Base-by-base conservation (phyloP, 1,140 invertebrate genomes). In the Drepana arcuata region DNA sequence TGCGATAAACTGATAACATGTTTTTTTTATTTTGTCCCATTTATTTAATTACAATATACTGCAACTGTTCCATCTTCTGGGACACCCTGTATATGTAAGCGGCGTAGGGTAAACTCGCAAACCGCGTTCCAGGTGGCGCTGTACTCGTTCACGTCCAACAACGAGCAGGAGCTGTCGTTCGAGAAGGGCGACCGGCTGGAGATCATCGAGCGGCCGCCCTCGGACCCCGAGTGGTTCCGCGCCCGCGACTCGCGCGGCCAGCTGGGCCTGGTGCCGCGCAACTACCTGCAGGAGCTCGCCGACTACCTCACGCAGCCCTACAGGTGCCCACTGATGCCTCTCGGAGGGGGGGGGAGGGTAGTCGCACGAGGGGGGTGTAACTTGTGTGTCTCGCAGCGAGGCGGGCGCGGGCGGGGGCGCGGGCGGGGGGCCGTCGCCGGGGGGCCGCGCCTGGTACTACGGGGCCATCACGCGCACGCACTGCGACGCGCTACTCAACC, bases 141-240 rank as follows among this genome's bases (percentile, higher is more conserved):
- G 3, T 98, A 98, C 79, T 93, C 94, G 41, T 98, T 98, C 72
- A 91, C 93, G 24, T 95, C 95, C 1, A 95, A 95, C 72, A 98
- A 96, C 73, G 94, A 98, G 63, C 96, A 98, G 75, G 98, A 99
- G 83, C 83, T 99, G 38, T 96, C 94, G 27, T 99, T 99, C 75
- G 93, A 96, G 61, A 99, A 99, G 77, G 96, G 94, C 27, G 95
- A 98, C 82, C 88, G 95, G 26, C 84, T 99, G 38, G 96, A 98
- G 82, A 96, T 99, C 51, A 84, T 99, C 24, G 96, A 98, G 83
- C 89, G 96, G 69, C 97, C 97, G 2, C 88, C 92, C 6, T 94
- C 96, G 35, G 98, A 99, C 87, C 97, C 98, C 0, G 97, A 99
- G 83, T 99, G 97, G 97, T 98, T 95, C 86, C 92, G 93, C 71